phyloP scores from a whole-genome alignment of 2,797 vertebrate species.

The Pelochelys cantorii region DNA sequence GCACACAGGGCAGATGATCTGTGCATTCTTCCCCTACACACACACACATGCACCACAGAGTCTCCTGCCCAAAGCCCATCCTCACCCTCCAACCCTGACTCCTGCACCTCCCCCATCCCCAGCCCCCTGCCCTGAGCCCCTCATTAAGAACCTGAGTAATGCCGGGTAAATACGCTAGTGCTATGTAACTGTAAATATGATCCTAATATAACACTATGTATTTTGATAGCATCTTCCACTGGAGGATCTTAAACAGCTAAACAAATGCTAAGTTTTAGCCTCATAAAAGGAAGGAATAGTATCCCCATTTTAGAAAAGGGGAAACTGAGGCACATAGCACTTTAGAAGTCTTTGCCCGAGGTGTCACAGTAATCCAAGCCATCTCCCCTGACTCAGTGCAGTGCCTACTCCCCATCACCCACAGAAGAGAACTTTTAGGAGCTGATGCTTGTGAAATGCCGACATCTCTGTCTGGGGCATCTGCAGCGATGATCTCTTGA shows the following conservation, averaged over 20 bases:
- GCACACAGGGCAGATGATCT: no score
- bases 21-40: no score
- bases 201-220: neutral
- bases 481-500: neutral
- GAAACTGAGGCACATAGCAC: neutral
- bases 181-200: neutral
- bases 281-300: neutral
- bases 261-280: neutral
- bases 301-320: neutral
- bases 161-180: neutral
- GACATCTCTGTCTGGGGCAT: neutral
- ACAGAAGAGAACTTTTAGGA: neutral
- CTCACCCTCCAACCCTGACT: no score
- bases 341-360: neutral
- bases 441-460: neutral
- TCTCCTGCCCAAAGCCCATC: no score
- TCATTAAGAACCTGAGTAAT: no score
- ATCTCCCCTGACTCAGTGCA: neutral
- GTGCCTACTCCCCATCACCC: neutral
- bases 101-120: no score
- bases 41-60: no score
- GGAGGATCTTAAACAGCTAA: neutral
- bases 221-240: fast-evolving
- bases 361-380: neutral
- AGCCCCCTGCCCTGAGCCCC: no score